phyloP scores from a whole-genome alignment of 2,113 vertebrate species.

The Amia ocellicauda region DNA sequence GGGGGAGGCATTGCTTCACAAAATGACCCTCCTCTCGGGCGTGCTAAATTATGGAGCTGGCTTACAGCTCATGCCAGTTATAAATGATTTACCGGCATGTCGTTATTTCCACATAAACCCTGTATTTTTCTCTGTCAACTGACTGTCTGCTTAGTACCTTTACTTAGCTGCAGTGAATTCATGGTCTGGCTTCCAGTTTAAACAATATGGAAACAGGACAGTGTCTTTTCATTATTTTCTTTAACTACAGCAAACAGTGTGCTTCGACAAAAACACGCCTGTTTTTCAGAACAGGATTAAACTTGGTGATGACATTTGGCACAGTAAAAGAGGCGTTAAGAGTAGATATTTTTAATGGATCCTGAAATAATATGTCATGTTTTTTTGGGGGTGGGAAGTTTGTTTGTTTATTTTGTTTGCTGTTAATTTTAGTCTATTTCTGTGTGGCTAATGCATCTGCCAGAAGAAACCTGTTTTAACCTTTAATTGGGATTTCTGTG shows the following conservation, averaged over 20 bases:
- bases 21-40: background rate
- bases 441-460: no score
- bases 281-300: no score
- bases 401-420: no score
- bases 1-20: constrained; percentile 42
- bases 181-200: background rate
- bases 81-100: constrained; percentile 37
- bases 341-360: no score
- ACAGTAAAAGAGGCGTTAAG: no score
- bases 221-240: background rate
- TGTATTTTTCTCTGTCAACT: constrained; percentile 25
- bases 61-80: constrained; percentile 23
- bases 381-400: no score
- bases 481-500: no score
- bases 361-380: no score
- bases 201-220: background rate
- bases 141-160: constrained; percentile 14
- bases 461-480: no score
- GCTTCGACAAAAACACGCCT: no score
- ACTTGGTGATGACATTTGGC: no score
- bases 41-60: constrained; percentile 8
- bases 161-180: constrained; percentile 6
- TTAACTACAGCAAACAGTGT: background rate
- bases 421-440: no score
- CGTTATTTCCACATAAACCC: constrained; percentile 39